Evolutionary conservation across 2,797 vertebrate genomes (phyloP), one percentile per base, ranked within the genome.

Genomic region (Chaetodon trifasciatus): DNA sequence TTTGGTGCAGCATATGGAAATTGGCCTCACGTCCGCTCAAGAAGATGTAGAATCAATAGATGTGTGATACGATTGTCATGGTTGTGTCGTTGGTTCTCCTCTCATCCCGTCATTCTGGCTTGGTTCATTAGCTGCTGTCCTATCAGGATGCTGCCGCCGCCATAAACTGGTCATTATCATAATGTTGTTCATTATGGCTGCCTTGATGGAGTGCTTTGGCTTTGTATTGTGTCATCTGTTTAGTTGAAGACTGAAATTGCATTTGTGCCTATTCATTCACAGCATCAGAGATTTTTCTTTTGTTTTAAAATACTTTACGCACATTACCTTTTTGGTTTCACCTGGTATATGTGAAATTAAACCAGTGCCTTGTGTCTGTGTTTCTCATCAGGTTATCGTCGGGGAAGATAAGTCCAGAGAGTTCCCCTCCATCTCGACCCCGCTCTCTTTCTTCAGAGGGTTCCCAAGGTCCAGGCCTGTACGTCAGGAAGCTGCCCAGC

Each of bases 371-470:
- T 81, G 11, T 89, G 39, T 91, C 19, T 89, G 65, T 60, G n/a
- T 89, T 79, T 82, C 70, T 47, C 71, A 73, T 62, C 86, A 99
- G 98, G 95, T 95, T 99, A 88, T 99, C 98, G 52, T 99, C 98
- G 3, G 98, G 98, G 86, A 99, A 99, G 94, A 98, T 97, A 95
- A 99, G 98, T 94, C 98, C 98, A 0, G 98, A 99, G 95, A 99
- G 98, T 93, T 97, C 97, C 81, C 93, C 94, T 70, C 94, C 94
- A 42, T 95, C 95, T 56, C 91, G 95, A 28, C 93, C 95, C 81
- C 93, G 94, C 60, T 96, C 95, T 70, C 81, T 95, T 76, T 94
- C 95, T 64, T 96, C 95, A 3, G 92, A 99, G 4, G 96, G 96
- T 16, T 96, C 97, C 58, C 97, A 98, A 23, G 97, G 97, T 75